Evolutionary conservation across 2,113 vertebrate genomes (phyloP).

Genomic region (Carassius carassius): DNA sequence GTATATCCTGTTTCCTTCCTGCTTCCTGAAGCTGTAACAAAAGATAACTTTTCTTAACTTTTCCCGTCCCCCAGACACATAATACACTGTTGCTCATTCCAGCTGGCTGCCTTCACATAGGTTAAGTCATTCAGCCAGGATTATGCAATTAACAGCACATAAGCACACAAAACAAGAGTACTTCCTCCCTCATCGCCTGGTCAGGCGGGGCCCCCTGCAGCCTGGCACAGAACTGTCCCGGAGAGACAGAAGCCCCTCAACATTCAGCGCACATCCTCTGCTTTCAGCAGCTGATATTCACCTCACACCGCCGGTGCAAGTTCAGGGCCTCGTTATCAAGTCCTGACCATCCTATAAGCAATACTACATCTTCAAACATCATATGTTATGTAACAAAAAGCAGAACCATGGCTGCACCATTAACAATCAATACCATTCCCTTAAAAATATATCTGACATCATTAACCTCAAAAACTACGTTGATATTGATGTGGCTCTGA

Average conservation of each 20-base stretch:
- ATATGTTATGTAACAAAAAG: not conserved
- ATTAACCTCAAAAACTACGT: not conserved
- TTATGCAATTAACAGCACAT: slow-evolving; percentile 40
- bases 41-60: slow-evolving; percentile 18
- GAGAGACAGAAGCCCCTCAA: slow-evolving; percentile 23
- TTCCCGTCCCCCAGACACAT: not conserved
- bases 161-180: slow-evolving; percentile 25
- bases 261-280: slow-evolving; percentile 36
- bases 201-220: slow-evolving; percentile 21
- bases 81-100: slow-evolving; percentile 18
- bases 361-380: not conserved
- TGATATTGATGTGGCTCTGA: not conserved
- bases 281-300: slow-evolving; percentile 9
- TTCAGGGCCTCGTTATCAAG: not conserved
- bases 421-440: not conserved
- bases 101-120: slow-evolving; percentile 33
- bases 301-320: not conserved
- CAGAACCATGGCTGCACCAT: not conserved
- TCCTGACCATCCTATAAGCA: not conserved
- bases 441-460: not conserved
- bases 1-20: slow-evolving; percentile 39
- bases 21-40: slow-evolving; percentile 37
- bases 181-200: not conserved
- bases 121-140: slow-evolving; percentile 36
- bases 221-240: slow-evolving; percentile 27